These are phyloP conservation scores for Phoenicopterus ruber DNA, from an alignment of 2,113 vertebrate genomes.

Conservation along the genomic window DNA sequence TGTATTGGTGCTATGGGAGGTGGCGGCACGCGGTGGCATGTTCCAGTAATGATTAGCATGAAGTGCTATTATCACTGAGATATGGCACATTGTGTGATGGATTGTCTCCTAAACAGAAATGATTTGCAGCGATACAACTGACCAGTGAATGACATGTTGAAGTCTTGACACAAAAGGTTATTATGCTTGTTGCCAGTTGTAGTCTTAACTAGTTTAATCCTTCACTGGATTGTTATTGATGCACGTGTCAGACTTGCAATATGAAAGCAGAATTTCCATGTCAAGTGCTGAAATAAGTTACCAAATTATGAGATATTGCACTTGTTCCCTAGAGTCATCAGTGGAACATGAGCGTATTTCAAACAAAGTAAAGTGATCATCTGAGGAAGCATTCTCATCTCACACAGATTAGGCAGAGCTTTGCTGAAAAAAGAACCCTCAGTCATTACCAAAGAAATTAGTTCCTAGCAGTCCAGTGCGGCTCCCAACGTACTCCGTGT, in stretches of 20 bases:
- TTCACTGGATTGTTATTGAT: background rate
- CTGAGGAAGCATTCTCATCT: background rate
- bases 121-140: background rate
- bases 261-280: background rate
- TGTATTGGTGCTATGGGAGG: background rate
- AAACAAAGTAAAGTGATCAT: background rate
- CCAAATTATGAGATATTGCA: background rate
- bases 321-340: background rate
- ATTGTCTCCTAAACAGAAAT: background rate
- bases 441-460: background rate
- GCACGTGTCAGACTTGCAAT: background rate
- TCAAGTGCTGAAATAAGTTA: background rate
- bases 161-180: background rate
- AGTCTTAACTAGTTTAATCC: background rate
- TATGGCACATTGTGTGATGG: background rate
- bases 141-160: background rate
- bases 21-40: background rate
- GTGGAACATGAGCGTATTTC: background rate
- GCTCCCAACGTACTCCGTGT: rapidly evolving
- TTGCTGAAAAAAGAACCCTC: background rate
- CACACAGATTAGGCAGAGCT: background rate
- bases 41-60: background rate
- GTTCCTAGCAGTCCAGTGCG: background rate
- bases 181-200: background rate
- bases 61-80: background rate